Percentiles rank a stretch among this genome's conserved stretches.
These are phyloP conservation scores for Aurelia sp. DNA, from an alignment of 30 jellyfish, hydroid and myxozoan species.

Conservation along the genomic window DNA sequence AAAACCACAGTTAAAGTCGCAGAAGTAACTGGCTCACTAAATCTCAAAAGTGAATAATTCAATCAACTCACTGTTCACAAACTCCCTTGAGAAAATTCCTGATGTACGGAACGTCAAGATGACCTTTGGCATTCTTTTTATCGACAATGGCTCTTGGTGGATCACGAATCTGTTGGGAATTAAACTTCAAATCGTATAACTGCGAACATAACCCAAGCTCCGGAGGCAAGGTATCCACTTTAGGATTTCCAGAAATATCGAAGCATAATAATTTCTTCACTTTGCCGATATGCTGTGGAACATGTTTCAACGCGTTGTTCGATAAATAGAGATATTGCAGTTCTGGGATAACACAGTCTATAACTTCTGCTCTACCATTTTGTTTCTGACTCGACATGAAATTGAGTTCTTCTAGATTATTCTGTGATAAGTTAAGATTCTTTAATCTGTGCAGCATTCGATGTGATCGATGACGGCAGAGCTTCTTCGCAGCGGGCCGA, in stretches of 20 bases:
- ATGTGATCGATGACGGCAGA: slow-evolving; percentile 89
- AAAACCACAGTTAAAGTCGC: neutral
- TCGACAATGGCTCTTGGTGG: slow-evolving; percentile 76
- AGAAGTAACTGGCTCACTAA: neutral
- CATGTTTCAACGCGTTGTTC: slow-evolving; percentile 54
- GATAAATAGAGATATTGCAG: slow-evolving; percentile 68
- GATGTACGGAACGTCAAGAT: slow-evolving; percentile 61
- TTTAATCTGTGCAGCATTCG: slow-evolving; percentile 47
- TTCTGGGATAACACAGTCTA: slow-evolving; percentile 68
- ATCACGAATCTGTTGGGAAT: slow-evolving; percentile 60
- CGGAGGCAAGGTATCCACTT: slow-evolving; percentile 73
- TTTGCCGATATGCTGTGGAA: slow-evolving; percentile 84
- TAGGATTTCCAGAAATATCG: slow-evolving; percentile 47
- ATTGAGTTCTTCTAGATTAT: slow-evolving; percentile 46
- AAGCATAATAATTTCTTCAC: slow-evolving; percentile 59
- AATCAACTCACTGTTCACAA: slow-evolving; percentile 82
- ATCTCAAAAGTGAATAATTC: neutral
- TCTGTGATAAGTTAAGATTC: slow-evolving; percentile 58
- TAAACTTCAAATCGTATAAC: slow-evolving; percentile 75
- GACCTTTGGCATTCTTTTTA: slow-evolving; percentile 50
- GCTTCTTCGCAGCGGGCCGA: slow-evolving; percentile 11
- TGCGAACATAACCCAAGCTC: slow-evolving; percentile 87
- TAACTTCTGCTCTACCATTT: slow-evolving; percentile 17
- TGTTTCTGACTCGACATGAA: slow-evolving; percentile 20
- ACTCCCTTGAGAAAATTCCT: slow-evolving; percentile 82